phyloP scores from a whole-genome alignment of 2,113 vertebrate species.

The Butorides virescens region DNA sequence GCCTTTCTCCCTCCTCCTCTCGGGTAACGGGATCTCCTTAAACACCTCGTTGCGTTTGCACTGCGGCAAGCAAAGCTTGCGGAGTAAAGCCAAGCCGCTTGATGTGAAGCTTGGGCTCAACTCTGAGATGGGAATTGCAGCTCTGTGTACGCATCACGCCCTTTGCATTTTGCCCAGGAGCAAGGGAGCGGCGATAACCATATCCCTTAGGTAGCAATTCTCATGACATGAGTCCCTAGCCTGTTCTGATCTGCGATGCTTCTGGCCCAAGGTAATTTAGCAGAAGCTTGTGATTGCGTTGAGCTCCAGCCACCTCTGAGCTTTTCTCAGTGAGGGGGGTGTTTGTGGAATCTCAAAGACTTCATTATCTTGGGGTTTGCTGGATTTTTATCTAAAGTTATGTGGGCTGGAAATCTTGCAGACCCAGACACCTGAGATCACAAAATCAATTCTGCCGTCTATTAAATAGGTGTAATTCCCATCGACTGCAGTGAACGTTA shows the following conservation, averaged over 20 bases:
- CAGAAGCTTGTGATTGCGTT: neutral
- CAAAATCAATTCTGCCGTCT: constrained; percentile 40
- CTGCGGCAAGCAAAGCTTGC: neutral
- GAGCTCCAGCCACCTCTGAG: neutral
- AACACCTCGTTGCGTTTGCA: neutral
- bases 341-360: constrained; percentile 31
- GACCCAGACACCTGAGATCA: neutral
- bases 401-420: constrained; percentile 33
- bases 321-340: constrained; percentile 3
- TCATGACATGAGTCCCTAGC: neutral
- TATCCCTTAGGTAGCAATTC: constrained; percentile 16
- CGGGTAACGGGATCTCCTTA: neutral
- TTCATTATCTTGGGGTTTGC: constrained; percentile 30
- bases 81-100: neutral
- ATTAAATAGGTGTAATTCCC: constrained; percentile 54
- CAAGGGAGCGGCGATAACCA: neutral
- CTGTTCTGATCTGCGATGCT: neutral
- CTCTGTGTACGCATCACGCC: neutral
- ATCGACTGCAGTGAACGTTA: neutral
- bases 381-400: constrained; percentile 48
- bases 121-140: neutral
- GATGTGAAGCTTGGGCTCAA: neutral
- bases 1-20: neutral
- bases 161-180: constrained; percentile 27
- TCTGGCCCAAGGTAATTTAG: constrained; percentile 31